Base-by-base conservation (phyloP, 2,113 vertebrate species). In the Tursiops truncatus region DNA sequence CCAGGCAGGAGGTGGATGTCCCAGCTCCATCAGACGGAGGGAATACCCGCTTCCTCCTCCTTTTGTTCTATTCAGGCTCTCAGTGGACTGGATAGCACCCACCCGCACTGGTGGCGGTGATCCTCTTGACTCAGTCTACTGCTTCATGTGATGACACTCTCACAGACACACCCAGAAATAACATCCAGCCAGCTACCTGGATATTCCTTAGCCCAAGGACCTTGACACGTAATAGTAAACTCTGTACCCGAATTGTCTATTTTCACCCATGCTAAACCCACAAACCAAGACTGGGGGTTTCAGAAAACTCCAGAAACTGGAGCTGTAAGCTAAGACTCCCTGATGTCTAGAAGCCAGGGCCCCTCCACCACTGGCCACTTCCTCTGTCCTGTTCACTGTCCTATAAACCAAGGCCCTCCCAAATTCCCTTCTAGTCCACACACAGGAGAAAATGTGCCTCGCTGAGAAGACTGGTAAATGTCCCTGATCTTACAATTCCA, bases 21-120 rank as follows among this genome's bases (percentile, higher is more conserved):
- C 53, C 53, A 53, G 53, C 53, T 53, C 53, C 53, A 1, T 53
- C 53, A 60, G 21, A 60, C 7, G 21, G 23, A 31, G 20, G 62
- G 23, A 28, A 17, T 53, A 11, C 9, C n/a, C 5, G 8, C 26
- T 77, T 17, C 74, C 18, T 68, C 28, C 12, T 1, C 4, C 25
- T 41, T 25, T 38, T 25, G 11, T 15, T 91, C 62, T 17, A 4
- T 23, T 28, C 26, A 17, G 44, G 70, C 20, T 44, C 3, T 33
- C 12, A 26, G 5, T 1, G 4, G 18, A 9, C 3, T 44, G 4
- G 9, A 3, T 4, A 26, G 21, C 2, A 3, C 44, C 13, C 36
- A 18, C 13, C 14, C 1, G 0, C 44, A 9, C 3, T 28, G 38
- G 7, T 23, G 7, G 50, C 3, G 14, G 8, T 3, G 53, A 2